A percentile compares a stretch with the other conserved stretches of the same genome.
These are phyloP conservation scores for Thecocarcelia acutangulata DNA, from an alignment of 2,888 invertebrate genomes.

Conservation along the genomic window DNA sequence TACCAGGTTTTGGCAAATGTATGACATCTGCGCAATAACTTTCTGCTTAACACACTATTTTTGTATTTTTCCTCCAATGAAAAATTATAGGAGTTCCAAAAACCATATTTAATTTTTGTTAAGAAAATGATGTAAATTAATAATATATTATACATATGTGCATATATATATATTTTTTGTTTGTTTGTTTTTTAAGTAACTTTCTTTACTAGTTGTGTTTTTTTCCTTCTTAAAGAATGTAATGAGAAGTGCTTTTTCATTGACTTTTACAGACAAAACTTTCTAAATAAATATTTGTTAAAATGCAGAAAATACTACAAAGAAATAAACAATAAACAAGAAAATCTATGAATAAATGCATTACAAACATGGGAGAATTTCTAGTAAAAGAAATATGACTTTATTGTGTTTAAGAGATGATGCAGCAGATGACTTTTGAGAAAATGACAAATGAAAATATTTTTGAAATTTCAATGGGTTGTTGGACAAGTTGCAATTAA, in stretches of 20 bases:
- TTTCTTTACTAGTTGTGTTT: constrained; percentile 48
- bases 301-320: constrained; percentile 39
- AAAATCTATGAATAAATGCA: constrained; percentile 64
- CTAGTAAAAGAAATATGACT: constrained; percentile 4
- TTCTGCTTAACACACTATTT: not conserved
- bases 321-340: constrained; percentile 43
- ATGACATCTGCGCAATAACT: constrained; percentile 30
- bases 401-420: constrained; percentile 8
- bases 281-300: constrained; percentile 68
- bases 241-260: constrained; percentile 32
- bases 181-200: constrained; percentile 45
- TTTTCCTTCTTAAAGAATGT: constrained; percentile 37
- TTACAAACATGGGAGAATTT: constrained; percentile 61
- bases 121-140: constrained; percentile 36
- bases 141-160: constrained; percentile 10
- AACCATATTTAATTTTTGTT: not conserved
- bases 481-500: constrained; percentile 23
- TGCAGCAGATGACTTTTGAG: not conserved
- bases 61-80: not conserved
- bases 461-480: constrained; percentile 4
- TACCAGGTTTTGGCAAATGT: constrained; percentile 35
- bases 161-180: not conserved
- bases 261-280: constrained; percentile 58
- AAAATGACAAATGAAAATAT: constrained; percentile 30
- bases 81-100: not conserved